phyloP scores from a whole-genome alignment of 2,113 vertebrate species.

The Melierax canorus region DNA sequence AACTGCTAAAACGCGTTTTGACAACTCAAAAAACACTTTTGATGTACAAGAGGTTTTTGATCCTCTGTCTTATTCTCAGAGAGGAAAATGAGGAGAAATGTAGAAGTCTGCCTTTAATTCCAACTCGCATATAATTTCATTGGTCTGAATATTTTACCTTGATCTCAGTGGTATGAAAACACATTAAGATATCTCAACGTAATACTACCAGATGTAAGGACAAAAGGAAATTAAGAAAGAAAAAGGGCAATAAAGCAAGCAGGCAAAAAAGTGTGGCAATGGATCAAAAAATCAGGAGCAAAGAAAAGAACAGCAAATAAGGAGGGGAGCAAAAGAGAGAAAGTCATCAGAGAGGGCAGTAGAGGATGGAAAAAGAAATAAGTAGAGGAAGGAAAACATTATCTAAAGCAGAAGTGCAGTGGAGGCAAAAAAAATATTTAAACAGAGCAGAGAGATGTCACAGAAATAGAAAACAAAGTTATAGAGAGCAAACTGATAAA shows the following conservation, averaged over 20 bases:
- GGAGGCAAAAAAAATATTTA: neutral
- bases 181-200: neutral
- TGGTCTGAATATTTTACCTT: neutral
- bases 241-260: neutral
- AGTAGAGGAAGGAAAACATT: neutral
- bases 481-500: neutral
- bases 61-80: neutral
- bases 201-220: neutral
- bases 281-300: neutral
- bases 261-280: neutral
- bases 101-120: neutral
- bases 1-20: neutral
- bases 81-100: neutral
- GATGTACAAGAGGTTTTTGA: neutral
- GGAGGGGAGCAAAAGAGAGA: neutral
- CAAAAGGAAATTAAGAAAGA: neutral
- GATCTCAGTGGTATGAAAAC: neutral
- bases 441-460: neutral
- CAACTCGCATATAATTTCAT: neutral
- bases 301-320: constrained; percentile 7
- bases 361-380: constrained; percentile 35
- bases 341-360: constrained; percentile 23
- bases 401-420: neutral
- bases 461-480: neutral
- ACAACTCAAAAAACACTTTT: neutral